phyloP scores from a whole-genome alignment of 2,797 vertebrate species.

The Scolopax bukidnonensis region DNA sequence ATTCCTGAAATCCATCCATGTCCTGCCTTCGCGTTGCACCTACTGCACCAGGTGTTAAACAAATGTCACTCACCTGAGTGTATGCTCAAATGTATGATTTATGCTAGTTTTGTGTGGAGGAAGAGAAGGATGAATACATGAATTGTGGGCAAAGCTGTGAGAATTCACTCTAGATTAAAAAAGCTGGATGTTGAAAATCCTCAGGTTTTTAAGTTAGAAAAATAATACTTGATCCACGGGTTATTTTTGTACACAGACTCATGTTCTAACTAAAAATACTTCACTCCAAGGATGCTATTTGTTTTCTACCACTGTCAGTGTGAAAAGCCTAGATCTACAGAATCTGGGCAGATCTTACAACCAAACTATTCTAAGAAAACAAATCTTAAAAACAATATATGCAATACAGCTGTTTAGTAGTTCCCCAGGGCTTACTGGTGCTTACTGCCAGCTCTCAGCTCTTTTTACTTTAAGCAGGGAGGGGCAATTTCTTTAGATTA shows the following conservation, averaged over 20 bases:
- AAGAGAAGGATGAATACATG: background rate
- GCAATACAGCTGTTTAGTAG: slow-evolving; percentile 23
- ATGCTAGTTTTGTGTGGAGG: background rate
- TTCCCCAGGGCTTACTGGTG: slow-evolving; percentile 25
- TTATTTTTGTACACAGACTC: background rate
- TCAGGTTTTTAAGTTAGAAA: background rate
- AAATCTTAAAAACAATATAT: slow-evolving; percentile 31
- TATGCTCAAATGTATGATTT: background rate
- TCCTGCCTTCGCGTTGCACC: background rate
- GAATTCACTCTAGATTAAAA: background rate
- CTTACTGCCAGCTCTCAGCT: slow-evolving; percentile 49
- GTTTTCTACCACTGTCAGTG: background rate
- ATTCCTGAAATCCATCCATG: background rate
- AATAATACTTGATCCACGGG: background rate
- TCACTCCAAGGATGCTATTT: background rate
- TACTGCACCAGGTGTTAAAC: background rate
- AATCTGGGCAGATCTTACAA: slow-evolving; percentile 4
- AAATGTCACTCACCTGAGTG: background rate
- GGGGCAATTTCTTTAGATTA: slow-evolving; percentile 11
- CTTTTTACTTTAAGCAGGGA: background rate
- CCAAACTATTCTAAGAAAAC: slow-evolving; percentile 39
- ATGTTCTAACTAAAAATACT: background rate
- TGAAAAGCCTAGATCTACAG: background rate
- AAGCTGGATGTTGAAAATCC: background rate
- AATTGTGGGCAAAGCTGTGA: background rate